These are phyloP conservation scores for Ceratoteleas bidentatus DNA, from an alignment of 1,140 invertebrate species.

Conservation along the genomic window DNA sequence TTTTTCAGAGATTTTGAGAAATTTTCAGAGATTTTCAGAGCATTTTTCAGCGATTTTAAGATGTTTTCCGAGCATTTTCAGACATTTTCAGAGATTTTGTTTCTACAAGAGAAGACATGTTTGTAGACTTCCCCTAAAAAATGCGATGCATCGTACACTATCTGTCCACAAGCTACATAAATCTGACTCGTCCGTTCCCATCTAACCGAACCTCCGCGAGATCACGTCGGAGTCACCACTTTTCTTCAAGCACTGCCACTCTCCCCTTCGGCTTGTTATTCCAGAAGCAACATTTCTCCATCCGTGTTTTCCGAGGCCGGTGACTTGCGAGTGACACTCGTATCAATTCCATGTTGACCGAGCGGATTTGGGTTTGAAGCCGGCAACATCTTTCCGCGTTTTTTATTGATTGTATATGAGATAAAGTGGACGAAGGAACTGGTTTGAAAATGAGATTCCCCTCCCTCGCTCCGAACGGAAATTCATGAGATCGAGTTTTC, in stretches of 20 bases:
- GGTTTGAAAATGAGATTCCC: slow-evolving; percentile 2
- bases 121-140: no score
- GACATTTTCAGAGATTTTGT: no score
- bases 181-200: no score
- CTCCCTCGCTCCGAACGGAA: background rate
- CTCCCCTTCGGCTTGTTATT: background rate
- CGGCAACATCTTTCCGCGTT: background rate
- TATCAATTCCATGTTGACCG: background rate
- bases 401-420: slow-evolving; percentile 15
- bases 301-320: background rate
- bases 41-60: no score
- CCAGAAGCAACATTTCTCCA: background rate
- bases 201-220: no score
- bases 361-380: slow-evolving; percentile 3
- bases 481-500: background rate
- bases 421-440: slow-evolving; percentile 4
- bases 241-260: background rate
- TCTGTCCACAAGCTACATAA: no score
- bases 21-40: no score
- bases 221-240: background rate
- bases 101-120: no score
- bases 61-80: no score
- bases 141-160: no score
- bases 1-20: no score
- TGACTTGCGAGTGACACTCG: background rate